These are phyloP conservation scores for Lateolabrax maculatus DNA, from an alignment of 2,797 vertebrate genomes.

Conservation along the genomic window DNA sequence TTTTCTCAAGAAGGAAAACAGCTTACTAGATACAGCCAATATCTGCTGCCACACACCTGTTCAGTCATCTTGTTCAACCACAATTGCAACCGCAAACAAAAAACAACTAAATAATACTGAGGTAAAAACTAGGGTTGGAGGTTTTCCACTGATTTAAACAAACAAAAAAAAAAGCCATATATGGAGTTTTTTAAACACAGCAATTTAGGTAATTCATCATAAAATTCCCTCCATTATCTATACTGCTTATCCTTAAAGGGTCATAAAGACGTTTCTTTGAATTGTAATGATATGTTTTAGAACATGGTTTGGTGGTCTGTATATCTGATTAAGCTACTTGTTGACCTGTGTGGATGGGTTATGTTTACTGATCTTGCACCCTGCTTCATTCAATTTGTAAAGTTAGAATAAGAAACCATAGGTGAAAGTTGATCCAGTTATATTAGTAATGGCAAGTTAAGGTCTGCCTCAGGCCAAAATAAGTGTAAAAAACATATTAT, in stretches of 20 bases:
- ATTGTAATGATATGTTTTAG: too few species aligned
- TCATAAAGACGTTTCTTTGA: too few species aligned
- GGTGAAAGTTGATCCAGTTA: constrained; percentile 1
- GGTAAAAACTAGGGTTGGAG: constrained; percentile 14
- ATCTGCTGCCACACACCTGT: constrained; percentile 38
- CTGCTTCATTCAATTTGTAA: neutral
- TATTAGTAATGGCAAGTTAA: neutral
- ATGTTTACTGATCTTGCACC: constrained; percentile 19
- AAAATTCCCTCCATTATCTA: neutral
- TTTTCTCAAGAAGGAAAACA: constrained; percentile 67
- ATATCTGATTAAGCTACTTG: constrained; percentile 24
- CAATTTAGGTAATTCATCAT: neutral
- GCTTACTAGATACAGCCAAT: constrained; percentile 47
- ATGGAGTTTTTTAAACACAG: neutral
- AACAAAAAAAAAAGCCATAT: neutral
- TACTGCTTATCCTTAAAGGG: too few species aligned
- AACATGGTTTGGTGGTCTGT: constrained; percentile 4
- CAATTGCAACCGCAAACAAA: constrained; percentile 14
- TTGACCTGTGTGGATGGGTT: constrained; percentile 25
- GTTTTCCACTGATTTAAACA: neutral
- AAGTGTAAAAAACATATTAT: neutral
- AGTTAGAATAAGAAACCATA: constrained; percentile 1
- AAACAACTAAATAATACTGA: constrained; percentile 11
- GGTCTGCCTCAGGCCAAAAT: neutral
- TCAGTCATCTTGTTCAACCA: constrained; percentile 31